Conservation (phyloP, 2,113 vertebrate genomes). For the Sphyrna mokarran region DNA sequence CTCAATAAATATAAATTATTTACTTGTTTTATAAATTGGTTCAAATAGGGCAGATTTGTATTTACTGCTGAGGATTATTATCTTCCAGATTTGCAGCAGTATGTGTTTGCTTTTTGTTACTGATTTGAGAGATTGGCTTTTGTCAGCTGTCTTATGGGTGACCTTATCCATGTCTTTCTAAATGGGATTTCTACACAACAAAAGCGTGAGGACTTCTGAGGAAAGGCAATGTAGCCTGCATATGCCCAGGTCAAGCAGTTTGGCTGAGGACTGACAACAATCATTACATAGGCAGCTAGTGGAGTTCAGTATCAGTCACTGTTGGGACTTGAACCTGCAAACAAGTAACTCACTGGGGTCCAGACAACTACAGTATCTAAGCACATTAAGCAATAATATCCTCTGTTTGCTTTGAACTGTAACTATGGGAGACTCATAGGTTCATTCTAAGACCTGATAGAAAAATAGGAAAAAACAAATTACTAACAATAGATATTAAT, state of each 20-base stretch:
- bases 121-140: background rate
- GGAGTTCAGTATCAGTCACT: background rate
- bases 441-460: background rate
- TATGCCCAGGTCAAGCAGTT: background rate
- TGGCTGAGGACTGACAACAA: background rate
- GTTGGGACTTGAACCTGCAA: background rate
- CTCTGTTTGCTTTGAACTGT: background rate
- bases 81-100: background rate
- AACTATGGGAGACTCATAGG: background rate
- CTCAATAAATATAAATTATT: background rate
- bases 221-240: background rate
- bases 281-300: background rate
- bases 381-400: background rate
- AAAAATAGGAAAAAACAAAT: background rate
- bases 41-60: background rate
- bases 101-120: background rate
- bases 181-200: background rate
- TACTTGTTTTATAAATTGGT: background rate
- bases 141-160: background rate
- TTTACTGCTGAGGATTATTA: background rate
- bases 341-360: background rate
- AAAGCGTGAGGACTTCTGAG: background rate
- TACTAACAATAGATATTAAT: background rate
- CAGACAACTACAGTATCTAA: background rate
- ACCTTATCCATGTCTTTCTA: background rate